These are phyloP conservation scores for Pelagia noctiluca DNA, from an alignment of 30 jellyfish, hydroid and myxozoan genomes.

Conservation along the genomic window DNA sequence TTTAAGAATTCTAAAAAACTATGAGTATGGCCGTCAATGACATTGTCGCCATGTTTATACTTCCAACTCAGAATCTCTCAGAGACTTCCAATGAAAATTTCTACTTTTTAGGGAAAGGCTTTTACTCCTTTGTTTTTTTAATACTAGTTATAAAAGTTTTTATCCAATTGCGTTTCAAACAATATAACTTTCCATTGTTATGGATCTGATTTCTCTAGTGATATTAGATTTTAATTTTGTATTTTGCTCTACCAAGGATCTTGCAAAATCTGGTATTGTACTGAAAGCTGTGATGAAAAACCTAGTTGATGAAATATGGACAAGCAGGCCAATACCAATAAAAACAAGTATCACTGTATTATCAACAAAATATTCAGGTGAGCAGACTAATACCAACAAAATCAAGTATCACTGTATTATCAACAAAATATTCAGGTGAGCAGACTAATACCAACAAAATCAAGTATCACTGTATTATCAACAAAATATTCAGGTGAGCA, in stretches of 20 bases:
- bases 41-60: too few relatives aligned
- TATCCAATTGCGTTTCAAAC: too few relatives aligned
- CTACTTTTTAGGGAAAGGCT: too few relatives aligned
- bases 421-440: conserved; percentile 72
- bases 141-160: too few relatives aligned
- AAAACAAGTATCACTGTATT: conserved; percentile 34
- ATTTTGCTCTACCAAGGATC: conserved; percentile 1
- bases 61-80: too few relatives aligned
- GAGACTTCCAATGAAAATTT: too few relatives aligned
- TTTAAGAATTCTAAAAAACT: too few relatives aligned
- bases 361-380: conserved; percentile 72
- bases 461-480: conserved; percentile 36
- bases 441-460: conserved; percentile 46
- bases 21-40: too few relatives aligned
- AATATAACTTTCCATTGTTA: too few relatives aligned
- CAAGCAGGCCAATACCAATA: conserved; percentile 51
- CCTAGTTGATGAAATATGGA: conserved; percentile 79
- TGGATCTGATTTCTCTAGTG: too few relatives aligned
- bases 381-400: conserved; percentile 48
- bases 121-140: too few relatives aligned
- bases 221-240: too few relatives aligned
- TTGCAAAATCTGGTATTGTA: conserved; percentile 30
- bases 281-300: conserved; percentile 47
- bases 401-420: conserved; percentile 34
- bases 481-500: conserved; percentile 72